These are phyloP conservation scores for Semaprochilodus insignis DNA, from an alignment of 2,797 vertebrate species.

Conservation along the genomic window DNA sequence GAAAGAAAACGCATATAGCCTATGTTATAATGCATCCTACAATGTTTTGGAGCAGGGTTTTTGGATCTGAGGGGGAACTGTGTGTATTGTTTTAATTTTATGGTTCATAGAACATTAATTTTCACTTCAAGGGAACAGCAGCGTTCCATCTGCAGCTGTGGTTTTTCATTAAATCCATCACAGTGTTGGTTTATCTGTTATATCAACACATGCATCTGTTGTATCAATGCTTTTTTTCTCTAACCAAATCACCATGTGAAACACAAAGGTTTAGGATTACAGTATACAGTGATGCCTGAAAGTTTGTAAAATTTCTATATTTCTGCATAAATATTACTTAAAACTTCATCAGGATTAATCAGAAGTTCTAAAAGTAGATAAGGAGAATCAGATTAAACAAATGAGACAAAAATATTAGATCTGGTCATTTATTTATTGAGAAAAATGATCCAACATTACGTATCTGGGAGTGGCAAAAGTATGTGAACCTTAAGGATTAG, in stretches of 20 bases:
- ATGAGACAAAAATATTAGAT: no score
- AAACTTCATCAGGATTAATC: no score
- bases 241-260: not conserved
- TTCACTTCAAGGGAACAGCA: slow-evolving; percentile 43
- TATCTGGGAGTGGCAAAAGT: no score
- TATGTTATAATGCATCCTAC: not conserved
- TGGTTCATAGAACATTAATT: slow-evolving; percentile 43
- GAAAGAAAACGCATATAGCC: no score
- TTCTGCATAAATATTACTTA: no score
- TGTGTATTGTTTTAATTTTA: slow-evolving; percentile 42
- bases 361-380: no score
- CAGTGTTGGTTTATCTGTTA: slow-evolving; percentile 30
- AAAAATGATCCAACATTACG: no score
- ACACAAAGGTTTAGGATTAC: not conserved
- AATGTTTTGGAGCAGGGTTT: not conserved
- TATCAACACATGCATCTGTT: slow-evolving; percentile 30
- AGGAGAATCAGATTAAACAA: no score
- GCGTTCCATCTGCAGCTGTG: slow-evolving; percentile 42
- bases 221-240: not conserved
- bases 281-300: not conserved
- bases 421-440: no score
- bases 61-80: slow-evolving; percentile 7
- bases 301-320: no score
- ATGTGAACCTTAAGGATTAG: no score
- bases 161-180: slow-evolving; percentile 46